Base-by-base conservation (phyloP, 35 echinoderm and acorn worm species). In the Lytechinus pictus region DNA sequence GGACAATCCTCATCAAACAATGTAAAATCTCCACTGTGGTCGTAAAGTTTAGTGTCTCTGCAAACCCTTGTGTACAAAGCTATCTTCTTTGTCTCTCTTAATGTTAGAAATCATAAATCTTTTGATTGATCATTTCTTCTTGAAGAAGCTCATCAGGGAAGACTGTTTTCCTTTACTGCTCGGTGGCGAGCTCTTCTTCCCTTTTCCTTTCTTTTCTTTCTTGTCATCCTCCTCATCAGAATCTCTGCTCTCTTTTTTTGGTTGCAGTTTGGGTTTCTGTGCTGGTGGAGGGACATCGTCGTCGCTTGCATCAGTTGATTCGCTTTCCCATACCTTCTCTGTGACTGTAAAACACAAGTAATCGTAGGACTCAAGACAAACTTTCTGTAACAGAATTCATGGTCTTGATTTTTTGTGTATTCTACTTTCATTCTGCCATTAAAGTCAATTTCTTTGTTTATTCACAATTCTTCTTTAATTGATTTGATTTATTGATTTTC, bases 81-180 rank as follows among this genome's bases (percentile, higher is more conserved):
- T 5, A 8, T 4, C 66, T 24, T 6, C 66, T 24, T 79, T 79
- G 66, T 79, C 66, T 79, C 66, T 79, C 33, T 44, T 2, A 44
- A 44, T 44, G 33, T 44, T 44, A 44, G 33, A 44, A 44, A 44
- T 44, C 19, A 79, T 7, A 24, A 19, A 79, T 24, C 0, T 16
- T 19, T 7, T 24, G 19, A 79, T 24, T 79, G 19, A 51, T 97
- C 87, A 97, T 94, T 97, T 97, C 53, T 97, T 97, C 92, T 97
- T 97, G 33, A 97, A 97, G 66, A 97, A 97, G 58, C 96, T 97
- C 96, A 97, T 97, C 19, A 97, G 56, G 3, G 91, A 94, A n/a
- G 89, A 54, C 54, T 97, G 96, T 72, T 97, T 97, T 19, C 94
- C 94, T 60, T 94, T 94, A 44, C 93, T 94, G 21, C 87, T 96